Base-by-base conservation (phyloP, 2,888 invertebrate species). In the Spicauda simplicius region DNA sequence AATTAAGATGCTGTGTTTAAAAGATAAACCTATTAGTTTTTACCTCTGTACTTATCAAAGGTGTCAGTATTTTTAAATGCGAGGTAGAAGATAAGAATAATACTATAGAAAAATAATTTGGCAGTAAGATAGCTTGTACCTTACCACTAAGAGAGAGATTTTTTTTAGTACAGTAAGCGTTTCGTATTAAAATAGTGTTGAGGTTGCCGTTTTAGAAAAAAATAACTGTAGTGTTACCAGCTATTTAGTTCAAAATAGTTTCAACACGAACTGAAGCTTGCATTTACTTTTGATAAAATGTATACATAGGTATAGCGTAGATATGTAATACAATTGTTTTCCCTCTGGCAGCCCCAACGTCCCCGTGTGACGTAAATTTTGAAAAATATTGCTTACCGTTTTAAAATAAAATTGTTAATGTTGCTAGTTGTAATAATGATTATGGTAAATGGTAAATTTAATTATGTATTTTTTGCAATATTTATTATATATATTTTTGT, bases 381-480 rank as follows among this genome's bases (percentile, higher is more conserved):
- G 82, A 83, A 80, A 80, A 84, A 77, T 90, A 86, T 91, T 91
- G 90, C 90, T 90, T 90, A 89, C 76, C 83, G 88, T 90, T 90
- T 64, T 65, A 83, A 77, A 82, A 86, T 65, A 83, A 77, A 82
- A 86, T 87, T 90, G 89, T 91, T 90, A 85, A 88, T 86, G 86
- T 89, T 90, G 85, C 84, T 91, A 90, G 87, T 77, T 84, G 76
- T 87, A 88, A 84, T 84, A 75, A 81, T 83, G 78, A 81, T 85
- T 85, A 81, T 79, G 33, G 55, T 66, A 62, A 62, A 62, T 54
- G 53, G 50, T 60, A 66, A 55, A 62, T 82, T 83, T 83, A 80
- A 78, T 78, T 77, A 77, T 77, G 81, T 83, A 84, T 85, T 80
- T 84, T 88, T 89, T 86, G 88, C 88, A 87, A 86, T 85, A 70